These are phyloP conservation scores for Ostrea denselamellosa DNA, from an alignment of 1,140 invertebrate genomes.

Conservation along the genomic window DNA sequence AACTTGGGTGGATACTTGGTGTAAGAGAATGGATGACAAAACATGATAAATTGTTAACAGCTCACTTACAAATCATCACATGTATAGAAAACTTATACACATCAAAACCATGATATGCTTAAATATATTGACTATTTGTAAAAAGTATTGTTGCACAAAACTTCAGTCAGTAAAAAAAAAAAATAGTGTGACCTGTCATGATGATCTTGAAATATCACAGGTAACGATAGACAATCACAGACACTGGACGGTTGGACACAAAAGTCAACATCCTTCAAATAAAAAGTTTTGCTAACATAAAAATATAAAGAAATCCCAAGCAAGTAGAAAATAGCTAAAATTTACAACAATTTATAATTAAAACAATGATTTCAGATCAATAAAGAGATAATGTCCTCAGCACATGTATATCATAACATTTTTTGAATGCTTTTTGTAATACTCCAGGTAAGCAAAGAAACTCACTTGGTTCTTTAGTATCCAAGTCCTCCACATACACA, in stretches of 20 bases:
- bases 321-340: neutral
- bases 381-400: neutral
- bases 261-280: neutral
- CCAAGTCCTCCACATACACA: conserved; percentile 1
- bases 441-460: neutral
- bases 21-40: conserved; percentile 10
- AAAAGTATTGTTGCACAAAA: neutral
- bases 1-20: neutral
- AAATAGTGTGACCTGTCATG: neutral
- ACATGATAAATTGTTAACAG: neutral
- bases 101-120: conserved; percentile 18
- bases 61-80: neutral
- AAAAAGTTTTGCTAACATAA: neutral
- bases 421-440: neutral
- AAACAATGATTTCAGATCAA: neutral
- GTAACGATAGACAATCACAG: neutral
- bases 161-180: neutral
- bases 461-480: neutral
- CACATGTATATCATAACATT: neutral
- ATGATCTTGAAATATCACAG: neutral
- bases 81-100: neutral
- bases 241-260: neutral
- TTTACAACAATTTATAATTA: neutral
- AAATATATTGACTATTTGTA: neutral
- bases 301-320: neutral